Percentiles rank a stretch among this genome's conserved stretches.
Evolutionary conservation across 2,113 vertebrate species (phyloP).

Genomic region (Apodemus sylvaticus): DNA sequence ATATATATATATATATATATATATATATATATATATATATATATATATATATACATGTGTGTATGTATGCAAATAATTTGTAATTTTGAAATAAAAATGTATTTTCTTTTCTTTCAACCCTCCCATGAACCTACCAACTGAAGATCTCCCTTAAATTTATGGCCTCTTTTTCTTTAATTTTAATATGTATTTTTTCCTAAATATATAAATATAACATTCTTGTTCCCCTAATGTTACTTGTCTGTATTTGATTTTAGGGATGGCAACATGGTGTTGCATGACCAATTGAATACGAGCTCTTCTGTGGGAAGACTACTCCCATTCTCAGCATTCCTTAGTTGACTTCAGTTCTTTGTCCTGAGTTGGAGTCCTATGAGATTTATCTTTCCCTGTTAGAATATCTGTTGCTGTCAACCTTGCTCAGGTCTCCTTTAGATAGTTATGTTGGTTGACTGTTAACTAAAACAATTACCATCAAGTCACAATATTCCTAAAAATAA

Average conservation of each 20-base stretch:
- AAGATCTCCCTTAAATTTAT: neutral
- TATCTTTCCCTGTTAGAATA: neutral
- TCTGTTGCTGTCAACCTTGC: neutral
- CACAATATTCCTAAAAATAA: neutral
- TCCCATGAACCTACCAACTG: neutral
- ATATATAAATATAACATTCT: neutral
- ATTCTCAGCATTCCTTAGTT: neutral
- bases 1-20: neutral
- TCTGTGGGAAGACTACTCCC: neutral
- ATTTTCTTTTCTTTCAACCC: neutral
- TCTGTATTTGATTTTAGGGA: neutral
- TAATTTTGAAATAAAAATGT: neutral
- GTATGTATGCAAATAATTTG: neutral
- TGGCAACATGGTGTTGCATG: neutral
- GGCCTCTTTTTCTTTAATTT: neutral
- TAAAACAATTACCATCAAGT: neutral
- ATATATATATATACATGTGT: too few species aligned
- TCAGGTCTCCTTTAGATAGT: neutral
- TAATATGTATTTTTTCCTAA: neutral
- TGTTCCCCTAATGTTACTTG: neutral
- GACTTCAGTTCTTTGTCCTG: neutral
- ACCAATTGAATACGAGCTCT: rapidly evolving
- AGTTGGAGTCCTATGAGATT: neutral
- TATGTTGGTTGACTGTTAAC: neutral
- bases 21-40: neutral